Conservation (phyloP, 1,140 invertebrate species). For the Musca domestica region DNA sequence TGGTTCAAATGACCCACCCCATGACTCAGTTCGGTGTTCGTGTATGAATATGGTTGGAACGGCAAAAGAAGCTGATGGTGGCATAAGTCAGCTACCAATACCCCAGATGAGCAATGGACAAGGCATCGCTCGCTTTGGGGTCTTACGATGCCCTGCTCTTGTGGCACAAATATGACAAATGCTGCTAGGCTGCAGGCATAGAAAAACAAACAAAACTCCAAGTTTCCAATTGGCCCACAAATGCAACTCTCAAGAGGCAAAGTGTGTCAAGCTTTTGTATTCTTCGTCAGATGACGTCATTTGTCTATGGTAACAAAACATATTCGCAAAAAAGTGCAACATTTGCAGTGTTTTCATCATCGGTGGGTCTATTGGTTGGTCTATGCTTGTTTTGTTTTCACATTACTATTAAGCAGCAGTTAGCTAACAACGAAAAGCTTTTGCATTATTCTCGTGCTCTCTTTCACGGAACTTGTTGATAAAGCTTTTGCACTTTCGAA, state of each 20-base stretch:
- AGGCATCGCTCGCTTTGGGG: no score
- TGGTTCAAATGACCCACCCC: no score
- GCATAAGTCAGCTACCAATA: no score
- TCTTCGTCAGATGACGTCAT: conserved; percentile 3
- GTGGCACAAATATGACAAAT: no score
- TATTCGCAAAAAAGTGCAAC: background rate
- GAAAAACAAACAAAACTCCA: background rate
- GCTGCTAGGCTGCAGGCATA: background rate
- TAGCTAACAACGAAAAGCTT: background rate
- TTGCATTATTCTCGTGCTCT: background rate
- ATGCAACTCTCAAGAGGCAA: background rate
- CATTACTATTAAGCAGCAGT: background rate
- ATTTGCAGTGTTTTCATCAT: conserved; percentile 3
- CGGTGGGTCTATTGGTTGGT: background rate
- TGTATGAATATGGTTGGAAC: no score
- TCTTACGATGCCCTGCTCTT: no score
- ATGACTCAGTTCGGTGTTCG: no score
- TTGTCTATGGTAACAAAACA: background rate
- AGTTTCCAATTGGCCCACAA: background rate
- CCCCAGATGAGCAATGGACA: no score
- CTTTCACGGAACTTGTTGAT: background rate
- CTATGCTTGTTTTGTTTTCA: background rate
- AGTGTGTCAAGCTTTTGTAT: conserved; percentile 11
- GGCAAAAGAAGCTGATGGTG: no score
- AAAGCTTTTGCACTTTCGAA: background rate